phyloP scores from a whole-genome alignment of 2,797 vertebrate genomes.

The Carcharodon carcharias region DNA sequence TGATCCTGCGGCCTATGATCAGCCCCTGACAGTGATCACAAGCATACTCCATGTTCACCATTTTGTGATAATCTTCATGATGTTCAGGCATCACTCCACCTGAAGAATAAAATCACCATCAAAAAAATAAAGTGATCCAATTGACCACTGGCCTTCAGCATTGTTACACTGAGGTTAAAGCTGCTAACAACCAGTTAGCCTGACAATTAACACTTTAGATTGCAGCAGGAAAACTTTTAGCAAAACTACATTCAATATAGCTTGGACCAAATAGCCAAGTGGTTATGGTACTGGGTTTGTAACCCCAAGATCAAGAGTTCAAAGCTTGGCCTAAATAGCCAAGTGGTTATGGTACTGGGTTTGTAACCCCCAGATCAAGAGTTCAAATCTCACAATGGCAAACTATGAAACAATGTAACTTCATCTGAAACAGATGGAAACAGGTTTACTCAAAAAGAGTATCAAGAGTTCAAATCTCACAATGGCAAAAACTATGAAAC shows the following conservation, averaged over 20 bases:
- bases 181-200: not conserved
- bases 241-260: not conserved
- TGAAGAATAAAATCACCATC: conserved; percentile 45
- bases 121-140: not conserved
- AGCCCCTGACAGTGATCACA: conserved; percentile 93
- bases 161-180: not conserved
- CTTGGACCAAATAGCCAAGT: no score
- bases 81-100: conserved; percentile 93
- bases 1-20: conserved; percentile 90
- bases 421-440: no score
- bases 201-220: not conserved
- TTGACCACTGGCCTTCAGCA: not conserved
- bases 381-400: no score
- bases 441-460: no score
- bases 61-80: conserved; percentile 92
- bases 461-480: no score
- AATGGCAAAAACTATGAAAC: no score
- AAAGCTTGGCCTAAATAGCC: no score
- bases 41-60: conserved; percentile 97
- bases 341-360: no score
- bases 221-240: not conserved
- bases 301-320: no score
- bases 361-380: no score
- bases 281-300: no score
- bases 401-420: no score